These are phyloP conservation scores for Otis tarda DNA, from an alignment of 2,113 vertebrate species.

Conservation along the genomic window DNA sequence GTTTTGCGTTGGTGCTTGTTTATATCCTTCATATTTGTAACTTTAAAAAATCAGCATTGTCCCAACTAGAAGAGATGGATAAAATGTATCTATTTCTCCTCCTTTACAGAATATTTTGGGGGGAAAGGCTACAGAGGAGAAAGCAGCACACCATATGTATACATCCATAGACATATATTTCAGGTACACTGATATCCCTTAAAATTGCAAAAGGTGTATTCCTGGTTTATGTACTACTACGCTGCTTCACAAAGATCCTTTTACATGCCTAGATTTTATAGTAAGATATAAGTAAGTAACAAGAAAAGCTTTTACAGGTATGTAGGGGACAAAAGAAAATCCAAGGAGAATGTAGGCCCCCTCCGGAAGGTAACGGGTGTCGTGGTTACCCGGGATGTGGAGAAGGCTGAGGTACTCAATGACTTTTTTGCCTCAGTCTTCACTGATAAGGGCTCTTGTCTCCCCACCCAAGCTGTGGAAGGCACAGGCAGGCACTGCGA, in stretches of 20 bases:
- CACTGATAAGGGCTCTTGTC: too few relatives aligned
- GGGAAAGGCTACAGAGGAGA: neutral
- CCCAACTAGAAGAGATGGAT: neutral
- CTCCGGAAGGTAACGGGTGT: too few relatives aligned
- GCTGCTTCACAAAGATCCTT: neutral
- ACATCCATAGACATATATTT: neutral
- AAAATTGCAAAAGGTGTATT: neutral
- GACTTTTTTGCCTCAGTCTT: too few relatives aligned
- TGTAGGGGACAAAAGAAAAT: too few relatives aligned
- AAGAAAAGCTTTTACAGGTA: too few relatives aligned
- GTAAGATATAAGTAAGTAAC: too few relatives aligned
- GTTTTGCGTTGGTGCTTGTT: conserved; percentile 20
- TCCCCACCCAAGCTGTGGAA: too few relatives aligned
- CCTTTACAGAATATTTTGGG: neutral
- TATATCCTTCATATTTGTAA: conserved; percentile 6
- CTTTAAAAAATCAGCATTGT: conserved; percentile 4
- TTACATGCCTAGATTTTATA: neutral
- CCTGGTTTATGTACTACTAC: neutral
- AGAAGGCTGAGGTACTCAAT: too few relatives aligned
- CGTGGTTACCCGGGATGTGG: too few relatives aligned
- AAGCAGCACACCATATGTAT: neutral
- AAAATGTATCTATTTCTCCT: neutral
- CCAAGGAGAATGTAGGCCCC: too few relatives aligned
- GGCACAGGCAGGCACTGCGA: too few relatives aligned
- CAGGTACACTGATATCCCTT: neutral